phyloP scores from a whole-genome alignment of 2,888 invertebrate species.

The Hanleya hanleyi region DNA sequence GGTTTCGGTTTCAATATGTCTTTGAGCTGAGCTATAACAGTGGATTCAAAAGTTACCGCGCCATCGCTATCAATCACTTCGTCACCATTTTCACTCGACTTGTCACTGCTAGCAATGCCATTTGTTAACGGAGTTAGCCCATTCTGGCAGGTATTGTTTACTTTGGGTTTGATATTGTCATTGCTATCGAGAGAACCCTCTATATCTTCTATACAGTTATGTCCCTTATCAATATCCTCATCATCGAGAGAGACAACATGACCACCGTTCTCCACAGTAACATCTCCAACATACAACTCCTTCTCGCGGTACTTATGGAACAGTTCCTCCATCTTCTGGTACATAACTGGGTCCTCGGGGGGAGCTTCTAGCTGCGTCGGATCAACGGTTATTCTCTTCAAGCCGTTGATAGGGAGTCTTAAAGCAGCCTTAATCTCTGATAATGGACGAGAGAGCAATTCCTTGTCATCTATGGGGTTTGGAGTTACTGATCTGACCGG shows the following conservation, averaged over 20 bases:
- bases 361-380: conserved; percentile 56
- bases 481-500: conserved; percentile 49
- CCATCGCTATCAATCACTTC: too few relatives aligned
- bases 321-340: conserved; percentile 66
- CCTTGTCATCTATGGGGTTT: conserved; percentile 45
- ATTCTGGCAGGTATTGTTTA: too few relatives aligned
- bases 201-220: conserved; percentile 37
- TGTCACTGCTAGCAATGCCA: too few relatives aligned
- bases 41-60: not conserved
- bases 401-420: conserved; percentile 48
- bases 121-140: too few relatives aligned
- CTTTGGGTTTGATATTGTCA: conserved; percentile 40
- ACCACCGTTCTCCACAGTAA: not conserved
- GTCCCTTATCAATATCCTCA: conserved; percentile 22
- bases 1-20: not conserved
- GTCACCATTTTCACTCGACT: not conserved
- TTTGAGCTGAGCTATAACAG: not conserved
- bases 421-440: conserved; percentile 60
- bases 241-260: conserved; percentile 26
- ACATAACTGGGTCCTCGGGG: conserved; percentile 65
- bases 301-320: conserved; percentile 64
- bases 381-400: conserved; percentile 40
- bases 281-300: conserved; percentile 12
- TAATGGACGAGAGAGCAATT: conserved; percentile 52
- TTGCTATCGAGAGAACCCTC: conserved; percentile 44